phyloP scores from a whole-genome alignment of 2,888 invertebrate genomes.

The Diarsia rubi region DNA sequence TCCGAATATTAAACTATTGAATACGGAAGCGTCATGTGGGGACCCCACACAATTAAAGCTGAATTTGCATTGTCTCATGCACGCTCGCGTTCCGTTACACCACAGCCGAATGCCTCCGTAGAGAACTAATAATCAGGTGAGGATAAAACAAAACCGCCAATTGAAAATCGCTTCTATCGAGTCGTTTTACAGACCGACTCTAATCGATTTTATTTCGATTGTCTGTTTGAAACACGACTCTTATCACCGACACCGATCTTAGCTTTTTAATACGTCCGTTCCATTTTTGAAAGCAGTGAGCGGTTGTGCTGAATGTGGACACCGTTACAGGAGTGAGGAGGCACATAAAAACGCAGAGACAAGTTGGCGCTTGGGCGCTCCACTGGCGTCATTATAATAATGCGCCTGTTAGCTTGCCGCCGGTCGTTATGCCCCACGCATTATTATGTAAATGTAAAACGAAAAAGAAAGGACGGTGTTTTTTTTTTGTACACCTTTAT shows the following conservation, averaged over 20 bases:
- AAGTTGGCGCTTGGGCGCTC: slow-evolving; percentile 75
- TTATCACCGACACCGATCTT: slow-evolving; percentile 73
- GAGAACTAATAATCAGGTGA: slow-evolving; percentile 66
- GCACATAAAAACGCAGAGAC: slow-evolving; percentile 76
- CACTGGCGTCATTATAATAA: slow-evolving; percentile 82
- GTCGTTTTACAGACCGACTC: slow-evolving; percentile 55
- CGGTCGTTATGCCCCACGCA: slow-evolving; percentile 87
- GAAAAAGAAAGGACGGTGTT: slow-evolving; percentile 84
- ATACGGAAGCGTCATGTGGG: slow-evolving; percentile 88
- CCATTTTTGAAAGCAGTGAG: slow-evolving; percentile 64
- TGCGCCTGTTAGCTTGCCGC: slow-evolving; percentile 80
- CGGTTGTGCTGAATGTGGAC: slow-evolving; percentile 63
- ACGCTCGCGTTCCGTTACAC: slow-evolving; percentile 80
- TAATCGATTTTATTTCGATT: slow-evolving; percentile 67
- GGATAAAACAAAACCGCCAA: slow-evolving; percentile 65
- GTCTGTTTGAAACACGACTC: slow-evolving; percentile 70
- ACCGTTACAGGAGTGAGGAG: slow-evolving; percentile 70
- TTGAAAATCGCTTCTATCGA: slow-evolving; percentile 50
- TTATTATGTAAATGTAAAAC: slow-evolving; percentile 89
- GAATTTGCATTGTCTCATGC: slow-evolving; percentile 81
- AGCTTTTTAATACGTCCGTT: slow-evolving; percentile 63
- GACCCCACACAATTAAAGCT: slow-evolving; percentile 84
- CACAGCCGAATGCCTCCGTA: slow-evolving; percentile 63
- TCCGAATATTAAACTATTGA: slow-evolving; percentile 87
- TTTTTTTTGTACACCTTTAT: slow-evolving; percentile 83